phyloP scores from a whole-genome alignment of 2,888 invertebrate genomes.

The Metopia argyrocephala region DNA sequence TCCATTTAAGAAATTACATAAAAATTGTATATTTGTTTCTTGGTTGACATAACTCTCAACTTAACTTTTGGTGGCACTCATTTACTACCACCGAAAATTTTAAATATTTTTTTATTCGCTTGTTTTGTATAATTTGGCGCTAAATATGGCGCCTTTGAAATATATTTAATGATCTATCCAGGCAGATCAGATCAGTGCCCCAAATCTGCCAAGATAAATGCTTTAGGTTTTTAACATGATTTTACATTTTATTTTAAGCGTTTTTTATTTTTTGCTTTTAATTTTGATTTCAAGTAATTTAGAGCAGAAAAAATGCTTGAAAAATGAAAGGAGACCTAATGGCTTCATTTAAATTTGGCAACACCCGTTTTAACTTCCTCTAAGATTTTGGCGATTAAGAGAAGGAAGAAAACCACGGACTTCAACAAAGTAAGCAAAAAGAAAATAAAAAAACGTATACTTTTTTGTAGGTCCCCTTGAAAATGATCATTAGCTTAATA shows the following conservation, averaged over 20 bases:
- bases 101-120: slow-evolving; percentile 54
- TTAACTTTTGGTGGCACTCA: neutral
- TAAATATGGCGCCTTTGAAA: slow-evolving; percentile 70
- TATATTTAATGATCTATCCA: slow-evolving; percentile 31
- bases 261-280: neutral
- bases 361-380: slow-evolving; percentile 50
- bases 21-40: slow-evolving; percentile 67
- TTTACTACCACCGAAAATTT: slow-evolving; percentile 61
- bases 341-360: slow-evolving; percentile 72
- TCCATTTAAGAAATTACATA: slow-evolving; percentile 44
- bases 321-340: slow-evolving; percentile 67
- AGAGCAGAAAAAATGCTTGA: neutral
- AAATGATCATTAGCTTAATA: slow-evolving; percentile 38
- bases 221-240: slow-evolving; percentile 57
- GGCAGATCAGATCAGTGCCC: slow-evolving; percentile 1
- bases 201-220: slow-evolving; percentile 50
- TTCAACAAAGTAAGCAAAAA: no score
- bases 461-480: slow-evolving; percentile 44
- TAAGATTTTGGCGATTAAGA: neutral
- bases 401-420: neutral
- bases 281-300: neutral
- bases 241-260: slow-evolving; percentile 54
- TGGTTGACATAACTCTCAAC: no score
- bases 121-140: slow-evolving; percentile 70
- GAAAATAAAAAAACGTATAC: no score